These are phyloP conservation scores for Prunella fulvescens DNA, from an alignment of 2,113 vertebrate species.

Conservation along the genomic window DNA sequence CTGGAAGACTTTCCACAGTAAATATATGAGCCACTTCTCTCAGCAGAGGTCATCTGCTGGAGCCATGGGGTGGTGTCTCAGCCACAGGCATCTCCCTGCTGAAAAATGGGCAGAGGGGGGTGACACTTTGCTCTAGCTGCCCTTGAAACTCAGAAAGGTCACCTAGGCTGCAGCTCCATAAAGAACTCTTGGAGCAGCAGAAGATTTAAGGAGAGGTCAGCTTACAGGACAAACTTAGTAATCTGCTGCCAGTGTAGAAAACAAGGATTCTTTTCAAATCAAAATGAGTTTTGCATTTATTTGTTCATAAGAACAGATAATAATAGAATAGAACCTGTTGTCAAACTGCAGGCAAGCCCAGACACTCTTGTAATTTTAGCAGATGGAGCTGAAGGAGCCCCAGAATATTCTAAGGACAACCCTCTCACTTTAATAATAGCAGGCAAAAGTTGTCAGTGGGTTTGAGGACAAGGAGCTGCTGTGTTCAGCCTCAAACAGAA, in stretches of 20 bases:
- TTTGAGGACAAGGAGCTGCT: not conserved
- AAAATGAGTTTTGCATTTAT: not conserved
- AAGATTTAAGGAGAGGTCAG: not conserved
- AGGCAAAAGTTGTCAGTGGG: not conserved
- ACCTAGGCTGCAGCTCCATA: not conserved
- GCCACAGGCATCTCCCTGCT: not conserved
- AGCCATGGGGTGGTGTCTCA: not conserved
- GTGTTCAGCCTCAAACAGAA: not conserved
- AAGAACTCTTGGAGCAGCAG: not conserved
- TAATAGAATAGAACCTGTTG: not conserved
- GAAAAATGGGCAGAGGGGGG: not conserved
- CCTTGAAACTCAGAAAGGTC: not conserved
- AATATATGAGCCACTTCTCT: not conserved
- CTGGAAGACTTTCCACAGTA: not conserved
- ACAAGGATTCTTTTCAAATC: not conserved
- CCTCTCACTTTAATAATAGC: not conserved
- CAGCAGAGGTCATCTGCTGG: not conserved
- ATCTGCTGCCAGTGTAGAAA: not conserved
- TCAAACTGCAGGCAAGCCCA: not conserved
- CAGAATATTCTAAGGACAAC: not conserved
- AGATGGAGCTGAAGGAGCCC: not conserved
- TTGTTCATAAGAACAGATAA: not conserved
- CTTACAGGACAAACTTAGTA: not conserved
- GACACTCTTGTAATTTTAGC: not conserved
- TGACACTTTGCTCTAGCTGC: not conserved